These are phyloP conservation scores for Protonibea diacanthus DNA, from an alignment of 2,797 vertebrate genomes.

Conservation along the genomic window DNA sequence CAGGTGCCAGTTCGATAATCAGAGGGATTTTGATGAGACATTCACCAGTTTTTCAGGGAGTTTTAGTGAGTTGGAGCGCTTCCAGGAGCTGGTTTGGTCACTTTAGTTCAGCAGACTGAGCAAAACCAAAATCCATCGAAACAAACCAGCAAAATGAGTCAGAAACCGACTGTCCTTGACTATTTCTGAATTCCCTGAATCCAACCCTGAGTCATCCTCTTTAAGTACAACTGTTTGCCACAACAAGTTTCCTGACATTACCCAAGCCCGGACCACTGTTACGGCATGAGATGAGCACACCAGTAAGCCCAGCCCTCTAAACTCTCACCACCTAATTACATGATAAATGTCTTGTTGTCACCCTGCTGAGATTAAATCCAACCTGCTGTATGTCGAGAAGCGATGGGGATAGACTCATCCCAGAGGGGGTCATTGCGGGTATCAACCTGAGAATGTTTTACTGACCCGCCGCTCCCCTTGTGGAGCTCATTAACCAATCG, in stretches of 20 bases:
- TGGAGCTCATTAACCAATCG: slow-evolving; percentile 77
- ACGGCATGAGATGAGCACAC: slow-evolving; percentile 18
- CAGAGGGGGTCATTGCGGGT: slow-evolving; percentile 55
- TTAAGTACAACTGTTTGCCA: not conserved
- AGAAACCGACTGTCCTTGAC: not conserved
- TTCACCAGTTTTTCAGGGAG: not conserved
- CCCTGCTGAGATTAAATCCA: slow-evolving; percentile 50
- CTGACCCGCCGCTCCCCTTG: slow-evolving; percentile 55
- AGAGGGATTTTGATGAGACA: slow-evolving; percentile 7
- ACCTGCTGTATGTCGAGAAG: slow-evolving; percentile 32
- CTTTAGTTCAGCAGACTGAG: not conserved
- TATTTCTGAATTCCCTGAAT: not conserved
- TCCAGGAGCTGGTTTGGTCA: not conserved
- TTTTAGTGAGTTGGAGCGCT: not conserved
- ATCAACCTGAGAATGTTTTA: slow-evolving; percentile 56
- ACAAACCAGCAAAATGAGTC: slow-evolving; percentile 11
- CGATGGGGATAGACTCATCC: slow-evolving; percentile 17
- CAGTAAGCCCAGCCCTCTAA: slow-evolving; percentile 10
- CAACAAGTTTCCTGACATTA: not conserved
- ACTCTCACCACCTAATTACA: slow-evolving; percentile 46
- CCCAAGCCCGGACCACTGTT: not conserved
- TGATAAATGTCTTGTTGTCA: slow-evolving; percentile 50
- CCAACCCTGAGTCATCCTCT: not conserved
- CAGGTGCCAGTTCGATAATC: slow-evolving; percentile 3
- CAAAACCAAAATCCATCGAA: not conserved